These are phyloP conservation scores for Crotalus horridus DNA, from an alignment of 2,113 vertebrate genomes.

Conservation along the genomic window DNA sequence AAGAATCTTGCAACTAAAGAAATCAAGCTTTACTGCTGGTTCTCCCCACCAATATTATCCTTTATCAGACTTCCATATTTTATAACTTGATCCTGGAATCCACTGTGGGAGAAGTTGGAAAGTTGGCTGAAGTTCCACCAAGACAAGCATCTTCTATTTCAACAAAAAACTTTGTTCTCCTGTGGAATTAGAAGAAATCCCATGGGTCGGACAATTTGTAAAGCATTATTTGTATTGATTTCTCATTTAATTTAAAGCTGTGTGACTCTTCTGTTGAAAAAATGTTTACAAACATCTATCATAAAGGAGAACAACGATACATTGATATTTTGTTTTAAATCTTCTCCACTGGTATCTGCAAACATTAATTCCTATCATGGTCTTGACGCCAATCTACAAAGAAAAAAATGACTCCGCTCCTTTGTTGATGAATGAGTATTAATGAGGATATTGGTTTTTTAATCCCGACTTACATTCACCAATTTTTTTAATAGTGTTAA, in stretches of 20 bases:
- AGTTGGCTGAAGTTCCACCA: neutral
- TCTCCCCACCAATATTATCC: neutral
- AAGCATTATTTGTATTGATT: constrained; percentile 47
- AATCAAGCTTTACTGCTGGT: neutral
- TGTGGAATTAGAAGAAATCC: neutral
- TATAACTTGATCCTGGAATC: neutral
- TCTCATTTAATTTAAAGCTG: constrained; percentile 35
- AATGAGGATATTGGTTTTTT: neutral
- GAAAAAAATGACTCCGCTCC: neutral
- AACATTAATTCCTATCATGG: neutral
- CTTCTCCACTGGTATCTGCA: constrained; percentile 5
- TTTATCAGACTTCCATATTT: neutral
- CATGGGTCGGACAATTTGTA: neutral
- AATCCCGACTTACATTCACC: neutral
- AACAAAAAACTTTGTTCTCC: neutral
- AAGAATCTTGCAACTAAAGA: neutral
- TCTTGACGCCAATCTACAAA: neutral
- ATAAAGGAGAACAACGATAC: neutral
- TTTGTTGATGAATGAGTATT: constrained; percentile 14
- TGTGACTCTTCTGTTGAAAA: constrained; percentile 49
- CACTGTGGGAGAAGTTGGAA: neutral
- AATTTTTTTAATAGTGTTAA: neutral
- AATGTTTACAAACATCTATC: constrained; percentile 16
- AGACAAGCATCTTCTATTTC: neutral
- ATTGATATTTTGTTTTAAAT: neutral